Conservation (phyloP, 2,113 vertebrate species). For the Urocolius indicus region DNA sequence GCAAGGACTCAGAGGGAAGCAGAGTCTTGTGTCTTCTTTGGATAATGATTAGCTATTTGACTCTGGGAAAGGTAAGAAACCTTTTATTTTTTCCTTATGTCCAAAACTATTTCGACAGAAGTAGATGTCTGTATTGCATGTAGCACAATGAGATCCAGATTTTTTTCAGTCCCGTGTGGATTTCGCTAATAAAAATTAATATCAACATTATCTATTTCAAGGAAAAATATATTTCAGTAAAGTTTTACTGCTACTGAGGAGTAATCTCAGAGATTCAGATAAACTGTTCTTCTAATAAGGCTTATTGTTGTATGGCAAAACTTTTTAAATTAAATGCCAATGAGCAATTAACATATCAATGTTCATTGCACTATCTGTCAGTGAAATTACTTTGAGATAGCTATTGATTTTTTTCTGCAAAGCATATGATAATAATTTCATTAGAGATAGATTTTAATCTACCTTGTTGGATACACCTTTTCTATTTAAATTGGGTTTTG, state of each 20-base stretch:
- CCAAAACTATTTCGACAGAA: background rate
- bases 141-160: background rate
- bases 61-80: background rate
- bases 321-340: background rate
- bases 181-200: background rate
- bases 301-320: background rate
- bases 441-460: background rate
- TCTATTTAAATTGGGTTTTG: background rate
- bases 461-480: background rate
- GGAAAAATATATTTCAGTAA: background rate
- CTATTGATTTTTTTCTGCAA: background rate
- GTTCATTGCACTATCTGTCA: background rate
- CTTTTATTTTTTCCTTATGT: rapidly evolving
- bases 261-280: background rate
- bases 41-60: background rate
- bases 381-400: background rate
- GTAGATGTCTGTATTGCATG: background rate
- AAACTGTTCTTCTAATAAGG: background rate
- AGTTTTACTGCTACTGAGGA: background rate
- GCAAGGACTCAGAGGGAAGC: background rate
- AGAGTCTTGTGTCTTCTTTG: background rate
- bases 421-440: background rate
- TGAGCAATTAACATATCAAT: background rate
- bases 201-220: background rate
- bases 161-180: background rate